phyloP scores from a whole-genome alignment of 2,113 vertebrate genomes.

The Grammomys surdaster region DNA sequence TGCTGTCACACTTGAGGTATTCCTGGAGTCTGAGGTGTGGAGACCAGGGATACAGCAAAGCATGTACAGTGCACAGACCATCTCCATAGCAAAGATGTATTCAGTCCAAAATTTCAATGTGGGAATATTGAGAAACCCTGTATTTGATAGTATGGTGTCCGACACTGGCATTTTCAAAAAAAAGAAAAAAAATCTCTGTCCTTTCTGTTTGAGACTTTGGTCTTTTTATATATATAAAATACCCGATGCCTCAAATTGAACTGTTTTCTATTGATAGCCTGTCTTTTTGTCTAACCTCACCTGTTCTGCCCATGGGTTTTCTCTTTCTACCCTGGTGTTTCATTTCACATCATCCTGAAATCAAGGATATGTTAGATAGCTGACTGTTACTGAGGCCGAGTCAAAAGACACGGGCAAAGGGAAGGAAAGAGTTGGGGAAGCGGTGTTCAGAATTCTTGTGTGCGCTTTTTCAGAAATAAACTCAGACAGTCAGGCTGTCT shows the following conservation, averaged over 20 bases:
- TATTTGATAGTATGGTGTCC: neutral
- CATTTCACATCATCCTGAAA: neutral
- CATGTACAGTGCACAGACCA: neutral
- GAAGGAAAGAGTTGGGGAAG: neutral
- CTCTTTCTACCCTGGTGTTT: neutral
- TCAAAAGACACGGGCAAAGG: neutral
- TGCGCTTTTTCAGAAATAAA: slow-evolving; percentile 71
- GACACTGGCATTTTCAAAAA: neutral
- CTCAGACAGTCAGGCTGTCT: slow-evolving; percentile 70
- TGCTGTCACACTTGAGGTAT: neutral
- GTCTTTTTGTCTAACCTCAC: neutral
- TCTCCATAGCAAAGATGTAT: neutral
- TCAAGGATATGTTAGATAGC: too few relatives aligned
- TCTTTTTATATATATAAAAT: neutral
- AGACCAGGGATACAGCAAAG: neutral
- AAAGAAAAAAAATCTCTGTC: neutral
- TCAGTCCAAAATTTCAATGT: neutral
- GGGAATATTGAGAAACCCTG: neutral
- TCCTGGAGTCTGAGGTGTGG: neutral
- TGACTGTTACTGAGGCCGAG: neutral
- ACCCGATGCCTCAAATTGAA: neutral
- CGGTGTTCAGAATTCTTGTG: neutral
- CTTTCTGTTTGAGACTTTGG: neutral
- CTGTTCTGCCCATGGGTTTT: neutral
- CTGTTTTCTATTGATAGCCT: neutral